Evolutionary conservation across 23 tunicate genomes (phyloP).

Genomic region (Ciona savignyi): DNA sequence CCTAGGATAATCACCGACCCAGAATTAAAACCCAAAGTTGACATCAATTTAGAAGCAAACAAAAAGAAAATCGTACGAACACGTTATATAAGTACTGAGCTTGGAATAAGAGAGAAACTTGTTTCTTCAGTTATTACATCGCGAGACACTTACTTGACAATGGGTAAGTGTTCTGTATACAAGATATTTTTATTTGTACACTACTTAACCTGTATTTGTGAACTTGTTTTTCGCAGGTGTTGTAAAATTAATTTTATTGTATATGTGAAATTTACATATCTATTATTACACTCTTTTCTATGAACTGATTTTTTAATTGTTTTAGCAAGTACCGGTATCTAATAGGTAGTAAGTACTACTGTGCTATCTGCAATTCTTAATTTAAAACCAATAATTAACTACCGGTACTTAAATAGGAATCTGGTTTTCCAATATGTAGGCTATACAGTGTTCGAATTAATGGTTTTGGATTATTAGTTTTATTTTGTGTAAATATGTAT

Average conservation of each 20-base stretch:
- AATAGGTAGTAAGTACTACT: neutral
- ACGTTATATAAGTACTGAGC: conserved; percentile 81
- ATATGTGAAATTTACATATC: too few species aligned
- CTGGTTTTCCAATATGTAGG: too few species aligned
- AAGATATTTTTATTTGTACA: neutral
- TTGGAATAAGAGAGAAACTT: conserved; percentile 86
- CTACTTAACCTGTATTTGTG: too few species aligned
- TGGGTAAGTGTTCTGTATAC: conserved; percentile 26
- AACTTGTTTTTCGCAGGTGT: too few species aligned
- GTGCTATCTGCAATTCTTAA: too few species aligned
- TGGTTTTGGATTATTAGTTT: neutral
- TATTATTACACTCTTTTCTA: too few species aligned
- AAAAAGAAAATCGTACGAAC: conserved; percentile 82
- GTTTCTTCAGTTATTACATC: conserved; percentile 49
- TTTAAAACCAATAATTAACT: too few species aligned
- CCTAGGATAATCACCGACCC: conserved; percentile 96
- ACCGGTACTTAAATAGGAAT: too few species aligned
- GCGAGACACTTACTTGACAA: conserved; percentile 18
- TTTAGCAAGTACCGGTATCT: too few species aligned
- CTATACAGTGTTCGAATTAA: neutral
- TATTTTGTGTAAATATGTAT: neutral
- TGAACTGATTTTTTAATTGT: too few species aligned
- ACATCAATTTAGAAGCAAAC: conserved; percentile 39
- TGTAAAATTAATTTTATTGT: too few species aligned
- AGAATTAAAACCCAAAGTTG: conserved; percentile 74